These are phyloP conservation scores for Crematogaster levior DNA, from an alignment of 2,888 invertebrate genomes.

Conservation along the genomic window DNA sequence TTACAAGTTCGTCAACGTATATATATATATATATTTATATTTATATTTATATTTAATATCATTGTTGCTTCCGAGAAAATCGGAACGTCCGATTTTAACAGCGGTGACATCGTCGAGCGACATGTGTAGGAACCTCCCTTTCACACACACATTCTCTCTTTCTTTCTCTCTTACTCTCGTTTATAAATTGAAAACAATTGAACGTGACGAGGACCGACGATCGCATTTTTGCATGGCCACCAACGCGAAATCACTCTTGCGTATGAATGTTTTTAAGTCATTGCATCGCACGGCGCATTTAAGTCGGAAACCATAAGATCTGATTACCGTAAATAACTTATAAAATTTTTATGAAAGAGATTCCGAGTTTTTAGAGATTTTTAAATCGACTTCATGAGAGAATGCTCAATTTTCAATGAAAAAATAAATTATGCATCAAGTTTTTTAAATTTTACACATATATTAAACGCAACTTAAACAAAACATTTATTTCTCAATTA, in stretches of 20 bases:
- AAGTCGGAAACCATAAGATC: neutral
- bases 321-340: neutral
- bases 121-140: conserved; percentile 25
- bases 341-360: neutral
- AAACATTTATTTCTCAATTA: neutral
- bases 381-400: neutral
- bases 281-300: neutral
- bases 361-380: neutral
- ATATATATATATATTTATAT: conserved; percentile 21
- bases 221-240: conserved; percentile 23
- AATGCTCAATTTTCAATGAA: neutral
- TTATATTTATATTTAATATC: conserved; percentile 24
- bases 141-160: conserved; percentile 17
- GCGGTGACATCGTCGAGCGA: conserved; percentile 48
- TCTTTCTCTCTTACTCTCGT: conserved; percentile 24
- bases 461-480: neutral
- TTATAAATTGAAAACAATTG: conserved; percentile 38
- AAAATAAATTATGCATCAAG: neutral
- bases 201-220: conserved; percentile 29
- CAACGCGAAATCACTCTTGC: conserved; percentile 7
- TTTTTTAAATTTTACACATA: neutral
- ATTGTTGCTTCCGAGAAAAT: conserved; percentile 22
- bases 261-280: neutral
- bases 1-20: conserved; percentile 41
- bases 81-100: conserved; percentile 32